phyloP scores from a whole-genome alignment of 2,797 vertebrate genomes.

The Tragelaphus eurycerus region DNA sequence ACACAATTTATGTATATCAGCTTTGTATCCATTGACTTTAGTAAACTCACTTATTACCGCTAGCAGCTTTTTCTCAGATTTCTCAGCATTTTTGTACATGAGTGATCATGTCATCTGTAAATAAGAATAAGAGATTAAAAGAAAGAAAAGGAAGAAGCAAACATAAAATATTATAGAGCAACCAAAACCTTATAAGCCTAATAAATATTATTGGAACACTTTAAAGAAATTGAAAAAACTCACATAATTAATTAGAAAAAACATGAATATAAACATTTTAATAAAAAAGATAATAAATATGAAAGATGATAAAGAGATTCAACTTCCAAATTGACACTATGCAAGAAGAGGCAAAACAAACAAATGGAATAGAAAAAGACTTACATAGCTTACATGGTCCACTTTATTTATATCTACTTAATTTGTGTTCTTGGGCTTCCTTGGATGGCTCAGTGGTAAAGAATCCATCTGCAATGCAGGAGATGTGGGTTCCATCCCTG shows the following conservation, averaged over 20 bases:
- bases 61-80: neutral
- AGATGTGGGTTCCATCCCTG: neutral
- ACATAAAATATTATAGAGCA: neutral
- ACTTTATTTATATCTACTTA: neutral
- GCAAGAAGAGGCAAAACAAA: neutral
- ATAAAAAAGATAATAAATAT: neutral
- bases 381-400: neutral
- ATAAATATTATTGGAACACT: neutral
- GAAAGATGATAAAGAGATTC: neutral
- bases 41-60: neutral
- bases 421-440: neutral
- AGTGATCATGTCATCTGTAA: neutral
- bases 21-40: neutral
- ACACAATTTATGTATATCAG: neutral
- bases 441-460: neutral
- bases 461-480: neutral
- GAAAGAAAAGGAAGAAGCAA: neutral
- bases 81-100: neutral
- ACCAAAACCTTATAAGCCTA: neutral
- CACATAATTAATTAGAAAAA: neutral
- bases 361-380: neutral
- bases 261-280: neutral
- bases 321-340: neutral
- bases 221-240: neutral
- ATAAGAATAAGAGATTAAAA: neutral